Conservation (phyloP, 2,113 vertebrate species). For the Archilochus colubris region DNA sequence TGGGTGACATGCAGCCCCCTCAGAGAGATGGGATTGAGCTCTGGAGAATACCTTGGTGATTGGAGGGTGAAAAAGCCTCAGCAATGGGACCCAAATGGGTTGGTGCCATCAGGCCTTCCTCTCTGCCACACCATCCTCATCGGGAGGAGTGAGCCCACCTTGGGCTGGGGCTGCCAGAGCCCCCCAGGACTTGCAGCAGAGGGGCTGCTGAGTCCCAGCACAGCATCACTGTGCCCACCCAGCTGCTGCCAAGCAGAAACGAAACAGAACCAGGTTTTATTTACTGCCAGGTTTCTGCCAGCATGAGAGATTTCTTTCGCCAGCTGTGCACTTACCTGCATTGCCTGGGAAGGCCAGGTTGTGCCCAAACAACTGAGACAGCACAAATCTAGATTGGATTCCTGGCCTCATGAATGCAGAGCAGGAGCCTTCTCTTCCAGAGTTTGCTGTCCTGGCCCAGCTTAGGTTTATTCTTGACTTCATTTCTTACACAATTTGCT, state of each 20-base stretch:
- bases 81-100: neutral
- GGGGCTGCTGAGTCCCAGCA: neutral
- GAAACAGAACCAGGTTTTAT: neutral
- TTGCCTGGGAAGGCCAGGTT: slow-evolving; percentile 14
- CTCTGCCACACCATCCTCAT: neutral
- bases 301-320: slow-evolving; percentile 36
- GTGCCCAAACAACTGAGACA: neutral
- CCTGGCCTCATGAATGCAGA: neutral
- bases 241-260: neutral
- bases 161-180: no score
- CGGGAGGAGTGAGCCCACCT: neutral
- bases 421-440: neutral
- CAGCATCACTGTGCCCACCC: neutral
- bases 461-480: neutral
- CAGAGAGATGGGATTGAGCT: neutral
- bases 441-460: neutral
- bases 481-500: neutral
- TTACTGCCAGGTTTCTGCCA: neutral
- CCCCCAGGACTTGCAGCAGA: neutral
- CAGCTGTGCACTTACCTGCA: slow-evolving; percentile 47
- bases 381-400: neutral
- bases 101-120: neutral
- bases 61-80: neutral
- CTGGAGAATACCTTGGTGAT: neutral
- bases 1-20: neutral